phyloP scores from a whole-genome alignment of 2,797 vertebrate species.

The Ctenochaetus hawaiiensis region DNA sequence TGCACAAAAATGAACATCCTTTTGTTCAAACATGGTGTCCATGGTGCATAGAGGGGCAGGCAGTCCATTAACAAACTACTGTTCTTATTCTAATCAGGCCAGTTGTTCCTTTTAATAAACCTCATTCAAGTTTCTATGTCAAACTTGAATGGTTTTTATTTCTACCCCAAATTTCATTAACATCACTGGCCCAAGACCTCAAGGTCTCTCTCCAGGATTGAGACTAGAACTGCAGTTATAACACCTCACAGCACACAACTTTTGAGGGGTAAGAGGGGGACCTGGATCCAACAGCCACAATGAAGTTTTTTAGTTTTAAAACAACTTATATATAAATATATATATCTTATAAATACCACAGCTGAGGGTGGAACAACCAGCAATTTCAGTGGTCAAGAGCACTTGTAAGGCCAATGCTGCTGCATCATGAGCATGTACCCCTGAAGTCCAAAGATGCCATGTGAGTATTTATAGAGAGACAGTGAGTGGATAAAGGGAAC shows the following conservation, averaged over 20 bases:
- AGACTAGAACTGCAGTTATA: background rate
- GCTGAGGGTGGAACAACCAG: background rate
- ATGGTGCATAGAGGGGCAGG: background rate
- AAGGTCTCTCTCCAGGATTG: background rate
- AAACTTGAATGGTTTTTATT: too few relatives aligned
- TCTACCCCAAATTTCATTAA: too few relatives aligned
- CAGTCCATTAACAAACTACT: background rate
- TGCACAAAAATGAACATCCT: background rate
- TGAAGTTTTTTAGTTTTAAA: background rate
- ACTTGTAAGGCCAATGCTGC: background rate
- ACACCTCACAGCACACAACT: background rate
- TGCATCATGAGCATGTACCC: constrained; percentile 13
- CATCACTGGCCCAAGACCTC: background rate
- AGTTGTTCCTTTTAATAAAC: background rate
- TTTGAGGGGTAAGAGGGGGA: background rate
- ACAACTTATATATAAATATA: background rate
- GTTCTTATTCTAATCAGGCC: background rate
- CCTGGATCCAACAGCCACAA: background rate
- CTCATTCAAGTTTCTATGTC: background rate
- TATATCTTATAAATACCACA: background rate
- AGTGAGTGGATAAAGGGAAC: constrained; percentile 40
- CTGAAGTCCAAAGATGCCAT: constrained; percentile 32
- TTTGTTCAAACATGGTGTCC: background rate
- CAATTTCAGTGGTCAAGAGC: background rate
- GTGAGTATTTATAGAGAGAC: constrained; percentile 38